Evolutionary conservation across 2,888 invertebrate species (phyloP), one percentile per base, ranked within the genome.

Genomic region (Nymphalis c-album): DNA sequence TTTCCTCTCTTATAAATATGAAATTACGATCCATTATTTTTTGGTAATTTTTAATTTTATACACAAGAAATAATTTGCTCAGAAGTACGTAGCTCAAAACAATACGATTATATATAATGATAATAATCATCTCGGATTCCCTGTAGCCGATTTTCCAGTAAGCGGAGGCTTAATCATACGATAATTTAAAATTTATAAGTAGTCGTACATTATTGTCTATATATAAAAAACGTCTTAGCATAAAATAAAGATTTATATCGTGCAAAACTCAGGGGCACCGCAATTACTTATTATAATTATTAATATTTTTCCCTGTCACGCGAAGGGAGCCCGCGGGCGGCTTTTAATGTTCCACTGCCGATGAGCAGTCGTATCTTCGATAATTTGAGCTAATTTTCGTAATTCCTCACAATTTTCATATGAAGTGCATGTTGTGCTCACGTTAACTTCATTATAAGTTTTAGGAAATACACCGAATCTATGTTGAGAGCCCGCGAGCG

Each of bases 381-480:
- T 91, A 92, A 91, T 92, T 91, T 87, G 85, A 82, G 81, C 85
- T 87, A 90, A 91, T 91, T 92, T 88, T 79, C 83, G 84, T 88
- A 90, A 90, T 91, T 90, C 81, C 75, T 82, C 84, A 85, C 84
- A 89, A 89, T 90, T 89, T 88, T 74, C 81, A 77, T 78, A 80
- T 77, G 78, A 88, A 86, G 85, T 84, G 87, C 89, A 90, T 90
- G 88, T 90, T 88, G 71, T 80, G 84, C 76, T 81, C 83, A 79
- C 77, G 78, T 82, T 70, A 67, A 68, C 68, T 70, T 83, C 80
- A 84, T 85, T 85, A 85, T 84, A 73, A 78, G 78, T 79, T 85
- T 85, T 88, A 78, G 77, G 82, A 82, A 86, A 83, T 65, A 76
- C 74, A 73, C 75, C 83, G 85, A 83, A 83, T 85, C 83, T 79